Base-by-base conservation (phyloP, 1,140 invertebrate species). In the Anastatus disparis region DNA sequence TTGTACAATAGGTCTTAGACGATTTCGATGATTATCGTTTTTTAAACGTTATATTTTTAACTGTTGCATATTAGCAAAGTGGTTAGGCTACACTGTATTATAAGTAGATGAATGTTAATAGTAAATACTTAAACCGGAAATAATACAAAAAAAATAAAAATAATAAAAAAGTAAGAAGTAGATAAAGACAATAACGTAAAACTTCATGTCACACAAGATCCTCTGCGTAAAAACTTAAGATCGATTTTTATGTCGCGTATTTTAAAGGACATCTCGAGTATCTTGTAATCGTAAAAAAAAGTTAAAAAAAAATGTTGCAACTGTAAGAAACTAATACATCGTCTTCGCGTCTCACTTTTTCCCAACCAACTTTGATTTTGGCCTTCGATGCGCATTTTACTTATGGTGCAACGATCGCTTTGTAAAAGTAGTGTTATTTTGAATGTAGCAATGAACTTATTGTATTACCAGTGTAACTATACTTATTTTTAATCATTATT, bases 141-240 rank as follows among this genome's bases (percentile, higher is more conserved):
- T 46, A 12, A 56, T 46, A 26, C 27, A 35, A 35, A 35, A 35
- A 35, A 6, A 35, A 35, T 6, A 13, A 44, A 15, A 38, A 40
- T 13, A 64, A n/a, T n/a, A 66, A 56, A 66, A 20, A 68, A 44
- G n/a, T 56, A 67, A 58, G 29, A 12, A 61, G 38, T 69, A 69
- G 66, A 35, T 53, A 24, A 70, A 63, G 67, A 70, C 67, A 70
- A 70, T 70, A 70, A 70, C 67, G 26, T 55, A 42, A 50, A 69
- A 52, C 56, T 56, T 29, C 44, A 61, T 42, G 66, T 68, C 56
- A 52, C 40, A 24, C 8, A 61, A 69, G 10, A 61, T 61, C 17
- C 13, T 68, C n/a, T 29, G 35, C 40, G 17, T 53, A 42, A 40
- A 59, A 40, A 26, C 13, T 42, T 61, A n/a, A 61, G 26, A 61